Percentiles rank a stretch among this genome's conserved stretches.
Conservation (phyloP, 23 tunicate species). For the Ascidia mentula region DNA sequence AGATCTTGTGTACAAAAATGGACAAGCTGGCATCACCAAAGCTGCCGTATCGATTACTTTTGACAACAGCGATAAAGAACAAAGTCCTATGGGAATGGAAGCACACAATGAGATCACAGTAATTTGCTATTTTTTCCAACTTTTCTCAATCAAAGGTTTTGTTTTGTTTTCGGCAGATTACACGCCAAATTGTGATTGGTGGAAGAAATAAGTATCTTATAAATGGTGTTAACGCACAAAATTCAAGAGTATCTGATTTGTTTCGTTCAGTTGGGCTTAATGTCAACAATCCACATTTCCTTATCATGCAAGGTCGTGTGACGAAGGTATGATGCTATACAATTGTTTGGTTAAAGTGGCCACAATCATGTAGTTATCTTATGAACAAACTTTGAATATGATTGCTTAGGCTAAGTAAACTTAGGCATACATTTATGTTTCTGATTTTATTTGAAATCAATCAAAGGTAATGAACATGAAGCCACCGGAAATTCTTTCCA, state of each 20-base stretch:
- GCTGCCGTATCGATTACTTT: constrained; percentile 95
- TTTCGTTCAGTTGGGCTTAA: constrained; percentile 89
- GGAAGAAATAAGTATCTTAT: constrained; percentile 90
- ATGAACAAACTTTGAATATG: too few relatives aligned
- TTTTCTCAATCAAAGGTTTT: too few relatives aligned
- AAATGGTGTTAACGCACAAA: constrained; percentile 97
- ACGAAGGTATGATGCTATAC: constrained; percentile 56
- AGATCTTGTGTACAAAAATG: constrained; percentile 98
- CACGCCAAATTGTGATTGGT: constrained; percentile 92
- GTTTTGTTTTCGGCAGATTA: constrained; percentile 64
- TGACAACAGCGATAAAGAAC: constrained; percentile 76
- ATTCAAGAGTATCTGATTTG: constrained; percentile 83
- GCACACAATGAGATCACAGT: constrained; percentile 91
- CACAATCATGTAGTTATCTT: too few relatives aligned
- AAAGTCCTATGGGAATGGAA: constrained; percentile 94
- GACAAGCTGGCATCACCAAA: constrained; percentile 96
- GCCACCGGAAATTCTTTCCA: constrained; percentile 91
- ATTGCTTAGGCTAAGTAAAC: too few relatives aligned
- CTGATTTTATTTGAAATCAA: too few relatives aligned
- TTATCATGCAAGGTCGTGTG: constrained; percentile 96
- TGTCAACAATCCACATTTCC: constrained; percentile 96
- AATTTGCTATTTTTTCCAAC: background rate
- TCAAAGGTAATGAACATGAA: constrained; percentile 99
- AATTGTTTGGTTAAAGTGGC: too few relatives aligned
- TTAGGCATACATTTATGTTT: too few relatives aligned